Evolutionary conservation across 1,140 invertebrate genomes (phyloP).

Genomic region (Drosophila grimshawi): DNA sequence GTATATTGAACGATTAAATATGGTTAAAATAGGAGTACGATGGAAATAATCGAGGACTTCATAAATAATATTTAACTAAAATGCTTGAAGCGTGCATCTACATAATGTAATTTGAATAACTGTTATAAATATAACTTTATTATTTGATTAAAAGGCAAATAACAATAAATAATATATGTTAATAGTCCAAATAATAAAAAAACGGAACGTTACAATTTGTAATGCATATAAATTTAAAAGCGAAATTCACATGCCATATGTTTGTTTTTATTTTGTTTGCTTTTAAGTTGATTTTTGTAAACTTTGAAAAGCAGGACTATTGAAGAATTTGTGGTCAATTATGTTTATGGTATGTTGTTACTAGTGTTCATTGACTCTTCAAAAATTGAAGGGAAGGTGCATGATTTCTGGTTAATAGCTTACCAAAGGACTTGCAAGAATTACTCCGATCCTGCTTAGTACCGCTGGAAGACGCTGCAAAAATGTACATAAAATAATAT

Average conservation of each 20-base stretch:
- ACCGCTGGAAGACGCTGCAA: slow-evolving; percentile 96
- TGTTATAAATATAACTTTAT: slow-evolving; percentile 29
- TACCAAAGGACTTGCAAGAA: slow-evolving; percentile 96
- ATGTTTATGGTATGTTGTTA: neutral
- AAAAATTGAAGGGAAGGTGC: slow-evolving; percentile 42
- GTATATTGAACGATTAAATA: slow-evolving; percentile 9
- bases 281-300: slow-evolving; percentile 35
- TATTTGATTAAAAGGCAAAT: slow-evolving; percentile 8
- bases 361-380: neutral
- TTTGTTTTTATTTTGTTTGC: slow-evolving; percentile 42
- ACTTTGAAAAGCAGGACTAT: neutral
- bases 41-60: neutral
- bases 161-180: slow-evolving; percentile 17
- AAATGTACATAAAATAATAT: slow-evolving; percentile 85
- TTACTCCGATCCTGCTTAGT: slow-evolving; percentile 96
- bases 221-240: slow-evolving; percentile 67
- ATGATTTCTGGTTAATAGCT: slow-evolving; percentile 87
- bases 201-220: slow-evolving; percentile 48
- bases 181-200: slow-evolving; percentile 32
- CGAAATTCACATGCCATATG: slow-evolving; percentile 81
- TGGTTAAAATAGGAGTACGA: slow-evolving; percentile 14
- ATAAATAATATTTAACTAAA: slow-evolving; percentile 31
- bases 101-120: slow-evolving; percentile 56
- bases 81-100: slow-evolving; percentile 76
- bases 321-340: slow-evolving; percentile 14